Conservation (phyloP, 2,797 vertebrate genomes). For the Gymnodraco acuticeps region DNA sequence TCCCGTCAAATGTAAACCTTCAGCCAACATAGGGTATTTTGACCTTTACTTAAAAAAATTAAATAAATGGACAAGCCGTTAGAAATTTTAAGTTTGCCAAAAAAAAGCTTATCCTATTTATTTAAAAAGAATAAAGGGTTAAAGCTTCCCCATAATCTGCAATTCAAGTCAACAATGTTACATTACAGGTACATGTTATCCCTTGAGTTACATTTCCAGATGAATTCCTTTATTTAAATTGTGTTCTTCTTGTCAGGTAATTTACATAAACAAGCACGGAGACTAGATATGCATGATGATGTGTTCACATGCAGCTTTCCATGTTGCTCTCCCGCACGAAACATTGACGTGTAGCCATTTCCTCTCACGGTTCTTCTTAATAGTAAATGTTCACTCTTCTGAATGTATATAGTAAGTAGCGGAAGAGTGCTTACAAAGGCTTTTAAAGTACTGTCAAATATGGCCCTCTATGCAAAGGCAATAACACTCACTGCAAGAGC, state of each 20-base stretch:
- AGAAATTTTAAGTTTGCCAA: background rate
- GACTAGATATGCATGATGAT: background rate
- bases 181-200: conserved; percentile 1
- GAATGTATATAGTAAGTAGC: conserved; percentile 1
- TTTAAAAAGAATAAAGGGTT: background rate
- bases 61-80: background rate
- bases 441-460: conserved; percentile 10
- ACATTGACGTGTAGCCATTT: background rate
- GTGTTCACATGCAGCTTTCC: background rate
- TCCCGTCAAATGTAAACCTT: conserved; percentile 6
- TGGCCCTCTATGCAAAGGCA: background rate
- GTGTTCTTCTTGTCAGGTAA: background rate
- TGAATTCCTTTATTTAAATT: background rate
- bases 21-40: background rate
- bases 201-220: background rate
- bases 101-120: no score
- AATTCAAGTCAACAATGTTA: background rate
- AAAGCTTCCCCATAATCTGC: background rate
- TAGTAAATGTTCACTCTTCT: conserved; percentile 5
- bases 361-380: background rate
- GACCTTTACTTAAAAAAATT: background rate
- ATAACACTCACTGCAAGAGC: conserved; percentile 1
- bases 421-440: background rate
- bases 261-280: conserved; percentile 8
- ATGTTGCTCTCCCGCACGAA: background rate